Evolutionary conservation across 1,140 invertebrate species (phyloP), one percentile per base, ranked within the genome.

Genomic region (Drosophila paulistorum): DNA sequence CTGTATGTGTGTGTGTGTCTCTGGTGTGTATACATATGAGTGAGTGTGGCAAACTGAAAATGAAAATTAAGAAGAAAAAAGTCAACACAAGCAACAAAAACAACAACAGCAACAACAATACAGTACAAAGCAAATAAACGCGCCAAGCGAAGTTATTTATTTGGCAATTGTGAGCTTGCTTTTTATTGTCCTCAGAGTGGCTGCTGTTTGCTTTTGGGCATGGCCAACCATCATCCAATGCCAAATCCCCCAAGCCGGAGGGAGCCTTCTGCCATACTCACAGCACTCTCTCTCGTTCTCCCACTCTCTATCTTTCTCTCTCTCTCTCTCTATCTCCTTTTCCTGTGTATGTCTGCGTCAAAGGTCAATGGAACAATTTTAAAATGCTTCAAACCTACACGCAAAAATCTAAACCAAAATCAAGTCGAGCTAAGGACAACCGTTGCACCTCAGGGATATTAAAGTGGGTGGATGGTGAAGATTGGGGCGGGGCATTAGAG

Each of bases 311-410:
- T 30, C 30, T 30, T 11, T 11, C 58, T 37, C 33, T 20, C 35
- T 17, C 14, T 39, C 17, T 61, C 58, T 61, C 54, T 45, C 67
- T 57, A 64, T 64, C 61, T 64, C 48, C 42, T 51, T 72, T 57
- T 41, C 62, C 58, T 85, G 58, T 78, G 67, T 74, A 70, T 74
- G 77, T 64, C 65, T 39, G 65, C 58, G 67, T 71, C 83, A 87
- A 89, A 87, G 83, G 83, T 87, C 84, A 87, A 87, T 89, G 84
- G 68, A 87, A 87, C 84, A 83, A 79, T 83, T 82, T 87, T 83
- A 68, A 80, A 83, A 70, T 73, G 82, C 65, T 72, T 39, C 60
- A 48, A 5, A 48, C 45, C 9, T 17, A 51, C 45, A 51, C 45
- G 23, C 17, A 51, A 51, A 51, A 20, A 51, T 23, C 45, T 42